phyloP scores from a whole-genome alignment of 2,888 invertebrate genomes.

The Platycnemis pennipes region DNA sequence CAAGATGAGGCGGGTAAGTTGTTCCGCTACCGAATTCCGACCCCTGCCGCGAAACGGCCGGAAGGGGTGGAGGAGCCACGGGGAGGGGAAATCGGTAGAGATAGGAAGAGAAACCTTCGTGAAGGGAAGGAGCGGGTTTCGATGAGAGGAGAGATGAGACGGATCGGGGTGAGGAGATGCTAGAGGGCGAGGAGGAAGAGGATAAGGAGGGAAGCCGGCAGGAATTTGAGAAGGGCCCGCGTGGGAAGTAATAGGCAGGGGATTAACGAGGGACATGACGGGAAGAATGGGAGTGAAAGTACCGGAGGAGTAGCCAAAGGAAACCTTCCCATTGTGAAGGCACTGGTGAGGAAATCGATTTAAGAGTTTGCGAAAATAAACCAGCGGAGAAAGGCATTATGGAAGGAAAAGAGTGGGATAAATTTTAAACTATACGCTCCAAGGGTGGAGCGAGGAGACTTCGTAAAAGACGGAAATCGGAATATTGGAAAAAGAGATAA shows the following conservation, averaged over 20 bases:
- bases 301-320: neutral
- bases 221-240: neutral
- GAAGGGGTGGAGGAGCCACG: too few species aligned
- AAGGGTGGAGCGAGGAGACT: neutral
- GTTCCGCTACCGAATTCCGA: slow-evolving; percentile 25
- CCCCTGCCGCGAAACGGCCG: neutral
- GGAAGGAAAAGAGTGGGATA: too few species aligned
- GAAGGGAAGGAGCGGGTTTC: neutral
- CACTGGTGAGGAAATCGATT: too few species aligned
- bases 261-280: neutral
- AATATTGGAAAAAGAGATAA: neutral
- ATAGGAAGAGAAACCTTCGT: too few species aligned
- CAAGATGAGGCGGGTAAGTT: too few species aligned
- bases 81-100: too few species aligned
- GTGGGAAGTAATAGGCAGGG: neutral
- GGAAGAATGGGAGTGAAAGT: neutral
- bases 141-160: neutral
- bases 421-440: too few species aligned
- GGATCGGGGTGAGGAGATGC: neutral
- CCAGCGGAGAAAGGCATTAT: too few species aligned
- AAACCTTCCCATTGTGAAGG: too few species aligned
- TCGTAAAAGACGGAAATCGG: neutral
- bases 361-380: too few species aligned
- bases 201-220: too few species aligned
- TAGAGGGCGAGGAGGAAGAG: too few species aligned